Percentiles rank a stretch among this genome's conserved stretches.
Conservation (phyloP, 2,797 vertebrate species). For the Glossophaga mutica region DNA sequence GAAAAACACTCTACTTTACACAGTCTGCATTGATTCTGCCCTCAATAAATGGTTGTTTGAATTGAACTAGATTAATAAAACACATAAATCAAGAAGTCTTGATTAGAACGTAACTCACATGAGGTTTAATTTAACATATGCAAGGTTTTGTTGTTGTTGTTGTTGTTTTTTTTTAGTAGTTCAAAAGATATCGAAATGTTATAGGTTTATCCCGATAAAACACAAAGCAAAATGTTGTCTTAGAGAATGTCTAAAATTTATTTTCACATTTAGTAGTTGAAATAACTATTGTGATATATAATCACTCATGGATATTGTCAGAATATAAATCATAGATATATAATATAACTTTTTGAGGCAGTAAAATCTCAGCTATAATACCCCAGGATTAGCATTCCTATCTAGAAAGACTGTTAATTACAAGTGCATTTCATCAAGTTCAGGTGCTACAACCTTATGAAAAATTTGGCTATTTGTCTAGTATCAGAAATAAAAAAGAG, state of each 20-base stretch:
- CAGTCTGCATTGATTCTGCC: background rate
- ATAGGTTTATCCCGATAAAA: background rate
- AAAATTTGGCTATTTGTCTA: background rate
- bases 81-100: background rate
- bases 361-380: background rate
- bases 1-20: background rate
- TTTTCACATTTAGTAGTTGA: background rate
- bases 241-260: background rate
- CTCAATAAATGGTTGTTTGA: background rate
- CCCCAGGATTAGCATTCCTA: background rate
- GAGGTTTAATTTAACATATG: background rate
- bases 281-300: background rate
- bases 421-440: background rate
- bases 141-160: no score
- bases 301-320: background rate
- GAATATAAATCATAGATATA: background rate
- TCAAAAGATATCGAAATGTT: background rate
- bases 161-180: background rate
- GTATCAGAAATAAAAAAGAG: background rate
- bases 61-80: conserved; percentile 22
- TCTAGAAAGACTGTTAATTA: background rate
- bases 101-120: background rate
- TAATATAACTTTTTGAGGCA: background rate
- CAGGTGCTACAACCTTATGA: background rate
- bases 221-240: background rate